phyloP scores from a whole-genome alignment of 1,140 invertebrate genomes.

The Scaptomyza graminum region DNA sequence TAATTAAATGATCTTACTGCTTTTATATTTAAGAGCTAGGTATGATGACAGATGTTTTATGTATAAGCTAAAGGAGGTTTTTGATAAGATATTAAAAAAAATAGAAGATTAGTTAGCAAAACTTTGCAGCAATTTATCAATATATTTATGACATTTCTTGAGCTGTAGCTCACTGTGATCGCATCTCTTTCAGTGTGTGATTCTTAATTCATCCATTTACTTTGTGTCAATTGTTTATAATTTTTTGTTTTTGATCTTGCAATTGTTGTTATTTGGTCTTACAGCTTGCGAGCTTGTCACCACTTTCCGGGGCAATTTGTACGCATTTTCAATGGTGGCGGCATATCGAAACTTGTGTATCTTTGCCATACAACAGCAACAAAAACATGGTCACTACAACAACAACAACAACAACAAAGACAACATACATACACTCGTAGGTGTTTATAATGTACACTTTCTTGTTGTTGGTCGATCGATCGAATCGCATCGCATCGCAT shows the following conservation, averaged over 20 bases:
- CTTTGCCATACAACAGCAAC: conserved; percentile 12
- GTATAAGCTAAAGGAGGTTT: no score
- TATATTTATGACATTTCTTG: conserved; percentile 21
- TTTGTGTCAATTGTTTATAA: conserved; percentile 46
- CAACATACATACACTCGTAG: conserved; percentile 54
- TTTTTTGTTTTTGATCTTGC: conserved; percentile 6
- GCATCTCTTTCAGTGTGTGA: conserved; percentile 8
- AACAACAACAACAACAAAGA: conserved; percentile 23
- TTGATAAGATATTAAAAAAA: no score
- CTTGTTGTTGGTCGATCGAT: conserved; percentile 55
- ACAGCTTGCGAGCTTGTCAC: conserved; percentile 68
- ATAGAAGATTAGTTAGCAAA: not conserved
- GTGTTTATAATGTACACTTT: conserved; percentile 81
- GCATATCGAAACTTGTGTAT: conserved; percentile 59
- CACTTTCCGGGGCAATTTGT: conserved; percentile 79
- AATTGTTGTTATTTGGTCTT: conserved; percentile 31
- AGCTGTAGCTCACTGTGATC: conserved; percentile 30
- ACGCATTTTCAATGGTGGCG: conserved; percentile 61
- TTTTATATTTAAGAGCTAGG: not conserved
- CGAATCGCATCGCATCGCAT: conserved; percentile 33
- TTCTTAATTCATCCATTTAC: conserved; percentile 50
- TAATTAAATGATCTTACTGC: conserved; percentile 5
- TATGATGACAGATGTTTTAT: no score
- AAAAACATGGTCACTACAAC: conserved; percentile 11
- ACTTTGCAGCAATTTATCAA: conserved; percentile 5